A percentile compares a stretch with the other conserved stretches of the same genome.
phyloP scores from a whole-genome alignment of 2,113 vertebrate genomes.

The Megaleporinus macrocephalus region DNA sequence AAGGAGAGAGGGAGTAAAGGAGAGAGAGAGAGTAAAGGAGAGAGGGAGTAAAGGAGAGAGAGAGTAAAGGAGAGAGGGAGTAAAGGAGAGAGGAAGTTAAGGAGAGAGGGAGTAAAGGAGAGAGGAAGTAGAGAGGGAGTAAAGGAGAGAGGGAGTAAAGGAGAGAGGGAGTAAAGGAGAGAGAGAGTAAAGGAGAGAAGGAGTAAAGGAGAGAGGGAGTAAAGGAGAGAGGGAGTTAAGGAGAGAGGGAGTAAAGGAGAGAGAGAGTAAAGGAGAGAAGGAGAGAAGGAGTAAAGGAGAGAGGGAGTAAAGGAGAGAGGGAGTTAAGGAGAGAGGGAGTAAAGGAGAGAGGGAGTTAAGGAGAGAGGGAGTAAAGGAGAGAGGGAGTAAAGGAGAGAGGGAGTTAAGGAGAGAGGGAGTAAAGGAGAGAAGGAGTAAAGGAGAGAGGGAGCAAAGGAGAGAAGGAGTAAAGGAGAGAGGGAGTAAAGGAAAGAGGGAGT shows the following conservation, averaged over 20 bases:
- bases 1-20: not conserved
- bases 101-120: too few relatives aligned
- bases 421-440: not conserved
- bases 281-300: not conserved
- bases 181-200: not conserved
- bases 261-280: not conserved
- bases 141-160: not conserved
- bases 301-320: not conserved
- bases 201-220: too few relatives aligned
- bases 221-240: not conserved
- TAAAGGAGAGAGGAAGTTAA: not conserved
- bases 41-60: slow-evolving; percentile 1
- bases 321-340: not conserved
- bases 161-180: not conserved
- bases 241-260: not conserved
- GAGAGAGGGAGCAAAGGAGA: not conserved
- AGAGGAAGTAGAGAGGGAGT: not conserved
- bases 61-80: not conserved
- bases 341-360: not conserved
- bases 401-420: not conserved
- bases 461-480: not conserved
- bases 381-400: not conserved
- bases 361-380: not conserved
- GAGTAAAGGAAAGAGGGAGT: not conserved
- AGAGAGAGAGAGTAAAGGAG: not conserved